Evolutionary conservation across 2,113 vertebrate species (phyloP).

Genomic region (Merops nubicus): DNA sequence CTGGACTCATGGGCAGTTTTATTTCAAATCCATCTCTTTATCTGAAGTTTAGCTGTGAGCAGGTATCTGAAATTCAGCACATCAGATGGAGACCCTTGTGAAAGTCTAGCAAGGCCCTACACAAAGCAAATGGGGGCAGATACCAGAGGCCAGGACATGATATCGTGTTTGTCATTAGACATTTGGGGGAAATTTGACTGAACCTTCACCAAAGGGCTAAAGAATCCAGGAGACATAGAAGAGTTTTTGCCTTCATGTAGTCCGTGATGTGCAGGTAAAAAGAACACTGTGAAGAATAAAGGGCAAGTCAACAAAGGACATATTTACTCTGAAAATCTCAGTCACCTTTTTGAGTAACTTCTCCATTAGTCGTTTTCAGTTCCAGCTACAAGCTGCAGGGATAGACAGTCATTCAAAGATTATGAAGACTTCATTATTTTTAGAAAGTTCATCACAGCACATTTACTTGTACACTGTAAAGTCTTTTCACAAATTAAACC

Average conservation of each 20-base stretch:
- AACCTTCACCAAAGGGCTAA: not conserved
- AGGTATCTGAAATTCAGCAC: not conserved
- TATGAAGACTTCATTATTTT: constrained; percentile 37
- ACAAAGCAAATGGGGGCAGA: not conserved
- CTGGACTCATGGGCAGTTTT: not conserved
- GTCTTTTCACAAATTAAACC: constrained; percentile 54
- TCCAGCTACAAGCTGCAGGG: not conserved
- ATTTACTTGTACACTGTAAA: not conserved
- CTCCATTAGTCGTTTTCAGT: not conserved
- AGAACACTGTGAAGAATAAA: not conserved
- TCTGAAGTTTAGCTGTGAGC: not conserved
- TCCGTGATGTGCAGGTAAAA: not conserved
- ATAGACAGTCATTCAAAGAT: not conserved
- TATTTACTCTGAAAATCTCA: not conserved
- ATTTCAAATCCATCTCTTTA: not conserved
- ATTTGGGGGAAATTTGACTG: not conserved
- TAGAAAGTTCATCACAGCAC: constrained; percentile 27
- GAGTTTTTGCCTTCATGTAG: not conserved
- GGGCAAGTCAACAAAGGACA: not conserved
- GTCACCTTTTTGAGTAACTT: not conserved
- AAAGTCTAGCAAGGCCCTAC: not conserved
- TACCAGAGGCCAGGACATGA: not conserved
- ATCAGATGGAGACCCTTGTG: not conserved
- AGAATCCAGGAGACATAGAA: not conserved
- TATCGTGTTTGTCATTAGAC: not conserved